A percentile compares a stretch with the other conserved stretches of the same genome.
Evolutionary conservation across 1,140 invertebrate species (phyloP).

Genomic region (Dufourea novaeangliae): DNA sequence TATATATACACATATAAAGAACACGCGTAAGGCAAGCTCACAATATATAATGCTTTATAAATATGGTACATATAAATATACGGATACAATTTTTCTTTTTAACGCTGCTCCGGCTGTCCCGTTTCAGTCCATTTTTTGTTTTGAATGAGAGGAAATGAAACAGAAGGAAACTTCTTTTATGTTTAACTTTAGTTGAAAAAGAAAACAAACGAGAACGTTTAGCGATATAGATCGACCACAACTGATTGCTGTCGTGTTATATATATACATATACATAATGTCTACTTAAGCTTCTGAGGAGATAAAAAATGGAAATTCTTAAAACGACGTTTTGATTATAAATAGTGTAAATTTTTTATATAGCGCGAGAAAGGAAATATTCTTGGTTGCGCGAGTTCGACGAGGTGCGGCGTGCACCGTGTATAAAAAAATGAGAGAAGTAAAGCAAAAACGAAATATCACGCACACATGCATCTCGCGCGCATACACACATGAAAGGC

Average conservation of each 20-base stretch:
- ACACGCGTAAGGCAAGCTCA: conserved; percentile 16
- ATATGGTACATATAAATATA: conserved; percentile 66
- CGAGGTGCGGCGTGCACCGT: conserved; percentile 54
- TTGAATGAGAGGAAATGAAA: conserved; percentile 25
- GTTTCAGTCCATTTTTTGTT: conserved; percentile 23
- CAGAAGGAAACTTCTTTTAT: conserved; percentile 25
- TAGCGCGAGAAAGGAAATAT: conserved; percentile 75
- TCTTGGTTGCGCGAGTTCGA: conserved; percentile 64
- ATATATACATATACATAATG: conserved; percentile 20
- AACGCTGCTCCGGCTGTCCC: conserved; percentile 25
- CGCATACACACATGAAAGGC: neutral
- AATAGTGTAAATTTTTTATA: conserved; percentile 83
- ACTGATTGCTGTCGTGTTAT: conserved; percentile 66
- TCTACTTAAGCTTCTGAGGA: conserved; percentile 71
- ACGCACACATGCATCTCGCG: neutral
- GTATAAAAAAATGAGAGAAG: conserved; percentile 66
- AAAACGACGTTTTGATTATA: conserved; percentile 79
- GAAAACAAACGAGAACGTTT: conserved; percentile 61
- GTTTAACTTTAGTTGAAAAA: too few species aligned
- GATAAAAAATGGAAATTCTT: conserved; percentile 70
- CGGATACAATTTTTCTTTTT: conserved; percentile 50
- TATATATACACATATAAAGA: conserved; percentile 47
- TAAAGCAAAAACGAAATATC: conserved; percentile 33
- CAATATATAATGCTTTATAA: conserved; percentile 65
- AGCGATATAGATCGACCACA: conserved; percentile 67